Percentiles rank a stretch among this genome's conserved stretches.
These are phyloP conservation scores for Psilanteris sp. DNA, from an alignment of 1,140 invertebrate species.

Conservation along the genomic window DNA sequence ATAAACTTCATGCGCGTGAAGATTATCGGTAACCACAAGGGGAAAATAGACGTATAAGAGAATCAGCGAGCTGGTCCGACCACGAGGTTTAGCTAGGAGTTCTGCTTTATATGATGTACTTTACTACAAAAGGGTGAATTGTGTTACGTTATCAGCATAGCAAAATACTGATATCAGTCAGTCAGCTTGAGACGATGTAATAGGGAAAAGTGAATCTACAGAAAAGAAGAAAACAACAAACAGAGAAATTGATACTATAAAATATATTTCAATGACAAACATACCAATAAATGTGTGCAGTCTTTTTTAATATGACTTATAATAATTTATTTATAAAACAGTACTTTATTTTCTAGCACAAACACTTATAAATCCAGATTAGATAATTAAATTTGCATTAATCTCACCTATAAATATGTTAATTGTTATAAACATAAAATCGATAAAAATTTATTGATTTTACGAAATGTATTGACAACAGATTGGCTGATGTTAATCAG, in stretches of 20 bases:
- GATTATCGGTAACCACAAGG: conserved; percentile 38
- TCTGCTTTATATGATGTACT: conserved; percentile 38
- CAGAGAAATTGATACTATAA: conserved; percentile 20
- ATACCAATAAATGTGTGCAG: conserved; percentile 7
- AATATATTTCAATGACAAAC: conserved; percentile 28
- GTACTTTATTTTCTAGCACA: no score
- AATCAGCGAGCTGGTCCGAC: conserved; percentile 11
- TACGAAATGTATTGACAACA: no score
- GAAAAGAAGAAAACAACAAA: conserved; percentile 17
- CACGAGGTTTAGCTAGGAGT: conserved; percentile 24
- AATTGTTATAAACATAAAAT: no score
- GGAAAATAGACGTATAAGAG: conserved; percentile 26
- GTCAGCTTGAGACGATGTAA: conserved; percentile 24
- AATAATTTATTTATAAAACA: conserved; percentile 19
- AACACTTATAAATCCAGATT: no score
- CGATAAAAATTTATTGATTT: no score
- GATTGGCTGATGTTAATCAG: no score
- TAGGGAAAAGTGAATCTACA: conserved; percentile 6
- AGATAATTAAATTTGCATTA: no score
- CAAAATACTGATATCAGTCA: conserved; percentile 44
- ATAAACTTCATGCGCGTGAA: conserved; percentile 40
- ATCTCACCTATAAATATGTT: no score
- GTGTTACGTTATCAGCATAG: conserved; percentile 36
- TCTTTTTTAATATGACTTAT: background rate
- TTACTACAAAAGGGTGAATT: conserved; percentile 28